Base-by-base conservation (phyloP, 2,113 vertebrate species). In the Furnarius figulus region DNA sequence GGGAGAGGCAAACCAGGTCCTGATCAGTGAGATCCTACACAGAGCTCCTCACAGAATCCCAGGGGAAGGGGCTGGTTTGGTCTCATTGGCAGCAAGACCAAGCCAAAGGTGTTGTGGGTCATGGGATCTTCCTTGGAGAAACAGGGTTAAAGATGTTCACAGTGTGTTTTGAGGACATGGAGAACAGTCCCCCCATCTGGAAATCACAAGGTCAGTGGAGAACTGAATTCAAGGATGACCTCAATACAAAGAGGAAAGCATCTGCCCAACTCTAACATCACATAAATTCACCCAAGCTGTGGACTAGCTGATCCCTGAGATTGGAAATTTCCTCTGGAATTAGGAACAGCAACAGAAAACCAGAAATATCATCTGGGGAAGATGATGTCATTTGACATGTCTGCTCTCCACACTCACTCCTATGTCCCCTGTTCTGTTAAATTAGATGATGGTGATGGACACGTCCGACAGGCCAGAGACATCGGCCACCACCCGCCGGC, bases 381-480 rank as follows among this genome's bases (percentile, higher is more conserved):
- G 35, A 40, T 0, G 9, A 13, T 46, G 14, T n/a, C 8, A 4
- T 58, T 21, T 61, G 53, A 5, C 4, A 6, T 14, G 24, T 15
- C 28, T 56, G 0, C 62, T 72, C 33, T 50, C 39, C 75, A 17
- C 18, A 20, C 85, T 91, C 55, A 93, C 49, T 79, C 27, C 66
- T 78, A 30, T 79, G 42, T 91, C 87, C 58, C 88, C 67, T 96
- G 62, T 53, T 53, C 72, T 97, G 62, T 53, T 58, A 4, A 59
- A 75, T 59, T 31, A 97, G 96, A 8, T 90, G 44, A 78, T 7
- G 89, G 44, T 18, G 70, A 28, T 9, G n/a, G 81, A 30, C 95
- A 71, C 0, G 24, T 92, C 47, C 94, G 96, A 9, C 89, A 84
- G 89, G 95, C 59, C 89, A 89, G 96, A 63, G 96, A 97, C 22